Base-by-base conservation (phyloP, 2,113 vertebrate genomes). In the Trichechus manatus region DNA sequence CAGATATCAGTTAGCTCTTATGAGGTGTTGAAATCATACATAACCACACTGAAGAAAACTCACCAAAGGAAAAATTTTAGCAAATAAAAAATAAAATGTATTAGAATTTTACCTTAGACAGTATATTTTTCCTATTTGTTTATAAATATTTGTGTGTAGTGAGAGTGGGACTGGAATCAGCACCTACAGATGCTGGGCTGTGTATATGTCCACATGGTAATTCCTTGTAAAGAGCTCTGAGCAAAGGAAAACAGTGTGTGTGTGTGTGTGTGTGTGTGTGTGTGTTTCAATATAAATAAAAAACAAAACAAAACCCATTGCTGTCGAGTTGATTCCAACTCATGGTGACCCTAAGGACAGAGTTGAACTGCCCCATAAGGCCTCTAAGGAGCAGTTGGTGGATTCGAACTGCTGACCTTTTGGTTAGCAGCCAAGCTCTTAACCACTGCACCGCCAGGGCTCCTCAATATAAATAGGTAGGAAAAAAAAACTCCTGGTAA, bases 61-160 rank as follows among this genome's bases (percentile, higher is more conserved):
- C 15, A 80, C 39, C 5, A 13, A 80, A 97, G 96, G 94, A 98
- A 98, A 98, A 98, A 97, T 85, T 95, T 85, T 95, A 97, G 96
- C 86, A 98, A 97, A 87, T 93, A 95, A 97, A 92, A 97, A 98
- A 95, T 93, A 98, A 98, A 97, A 93, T 79, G 42, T 93, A 96
- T 98, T 86, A 94, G 94, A 93, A 93, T 90, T 98, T 98, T 96
- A 97, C 93, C 93, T 97, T 97, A 95, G 92, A 98, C 92, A 87
- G 89, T 92, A 53, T 89, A 89, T 96, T 95, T 50, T 98, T 93
- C n/a, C 88, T 95, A 96, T 96, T 95, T 97, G 33, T 78, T 74
- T 74, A 27, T 31, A 36, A 3, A 50, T 72, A n/a, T 90, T 75
- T 87, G 66, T 66, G 42, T 59, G 9, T 39, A 47, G 61, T 70